Evolutionary conservation across 2,113 vertebrate species (phyloP).

Genomic region (Ranitomeya imitator): DNA sequence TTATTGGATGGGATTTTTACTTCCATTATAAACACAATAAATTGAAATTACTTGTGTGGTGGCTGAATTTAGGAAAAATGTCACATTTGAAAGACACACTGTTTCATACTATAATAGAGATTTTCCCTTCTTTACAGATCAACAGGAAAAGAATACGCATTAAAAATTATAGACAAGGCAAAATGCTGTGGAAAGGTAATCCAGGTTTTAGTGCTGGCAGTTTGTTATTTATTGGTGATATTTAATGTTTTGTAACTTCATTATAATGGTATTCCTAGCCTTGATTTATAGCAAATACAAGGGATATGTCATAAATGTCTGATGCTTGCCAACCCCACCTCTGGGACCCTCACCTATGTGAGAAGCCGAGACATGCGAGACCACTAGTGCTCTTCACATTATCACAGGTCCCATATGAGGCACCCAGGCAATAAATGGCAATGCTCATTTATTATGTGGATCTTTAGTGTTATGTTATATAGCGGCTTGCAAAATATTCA

Average conservation of each 20-base stretch:
- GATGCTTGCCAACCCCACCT: too few species aligned
- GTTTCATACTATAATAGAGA: neutral
- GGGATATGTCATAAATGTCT: too few species aligned
- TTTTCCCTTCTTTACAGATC: slow-evolving; percentile 70
- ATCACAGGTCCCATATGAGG: too few species aligned
- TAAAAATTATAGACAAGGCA: slow-evolving; percentile 98
- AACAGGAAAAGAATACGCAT: slow-evolving; percentile 92
- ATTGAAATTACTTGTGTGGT: neutral
- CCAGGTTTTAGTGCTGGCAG: neutral
- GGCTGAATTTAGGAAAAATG: neutral
- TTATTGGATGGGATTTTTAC: neutral
- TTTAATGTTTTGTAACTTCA: neutral
- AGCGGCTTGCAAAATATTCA: neutral
- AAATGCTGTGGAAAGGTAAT: slow-evolving; percentile 97
- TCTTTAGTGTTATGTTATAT: neutral
- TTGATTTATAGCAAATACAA: too few species aligned
- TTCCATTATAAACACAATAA: neutral
- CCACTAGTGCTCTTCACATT: too few species aligned
- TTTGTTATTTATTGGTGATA: neutral
- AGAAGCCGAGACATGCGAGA: too few species aligned
- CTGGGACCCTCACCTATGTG: too few species aligned
- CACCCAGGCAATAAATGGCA: too few species aligned
- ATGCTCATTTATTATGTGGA: neutral
- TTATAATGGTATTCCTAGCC: too few species aligned
- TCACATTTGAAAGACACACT: neutral